Base-by-base conservation (phyloP, 1,140 invertebrate species). In the Drosophila littoralis region DNA sequence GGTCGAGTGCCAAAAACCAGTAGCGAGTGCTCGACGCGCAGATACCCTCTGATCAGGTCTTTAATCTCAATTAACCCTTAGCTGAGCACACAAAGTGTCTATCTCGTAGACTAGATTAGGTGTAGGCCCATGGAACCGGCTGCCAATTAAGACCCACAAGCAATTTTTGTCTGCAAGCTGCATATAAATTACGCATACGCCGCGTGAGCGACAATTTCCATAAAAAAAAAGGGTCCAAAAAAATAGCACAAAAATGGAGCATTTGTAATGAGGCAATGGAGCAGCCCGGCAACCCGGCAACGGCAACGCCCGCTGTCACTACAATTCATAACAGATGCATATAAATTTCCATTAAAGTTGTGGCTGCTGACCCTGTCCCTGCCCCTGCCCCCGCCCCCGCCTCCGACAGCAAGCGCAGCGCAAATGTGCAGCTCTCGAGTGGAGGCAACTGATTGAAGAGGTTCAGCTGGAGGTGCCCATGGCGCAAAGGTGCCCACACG, bases 271-370 rank as follows among this genome's bases (percentile, higher is more conserved):
- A 35, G 50, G 8, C 50, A 52, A 52, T 12, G 38, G 12, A 51
- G 64, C 38, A 55, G 61, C 48, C 48, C 38, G 33, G n/a, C 22
- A 59, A 50, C 46, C 10, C 35, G 13, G 7, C 28, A 43, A 22
- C 50, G 36, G 28, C 51, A 38, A 89, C 83, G 77, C 83, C 79
- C 68, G 84, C 83, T 80, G 83, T 83, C 84, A 74, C 79, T 83
- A 63, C 83, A 89, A 85, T 78, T 85, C 83, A 86, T 78, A 84
- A 60, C 72, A 88, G 84, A 89, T 88, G 83, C 80, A 88, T 77
- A 88, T 88, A 88, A 88, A 88, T 88, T 88, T 83, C 83, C 77
- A 88, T 88, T 88, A 89, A 83, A 83, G 61, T 51, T 66, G 61
- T 5, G 32, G 10, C 15, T 40, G 10, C 15, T 40, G 22, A 45